These are phyloP conservation scores for Trypoxylus dichotomus DNA, from an alignment of 1,140 invertebrate genomes.

Conservation along the genomic window DNA sequence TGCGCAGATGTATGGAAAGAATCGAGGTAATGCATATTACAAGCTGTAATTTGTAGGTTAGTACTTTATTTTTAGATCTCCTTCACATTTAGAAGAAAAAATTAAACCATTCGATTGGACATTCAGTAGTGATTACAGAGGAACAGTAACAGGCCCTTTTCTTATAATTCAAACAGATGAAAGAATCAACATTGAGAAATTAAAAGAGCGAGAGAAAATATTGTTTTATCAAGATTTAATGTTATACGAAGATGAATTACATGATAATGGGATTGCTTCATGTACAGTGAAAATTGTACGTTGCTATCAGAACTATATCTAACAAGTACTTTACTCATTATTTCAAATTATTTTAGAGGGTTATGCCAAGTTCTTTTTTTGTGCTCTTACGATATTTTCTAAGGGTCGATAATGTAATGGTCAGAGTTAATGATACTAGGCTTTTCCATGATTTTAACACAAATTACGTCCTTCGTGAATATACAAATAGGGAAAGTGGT, in stretches of 20 bases:
- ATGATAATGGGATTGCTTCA: constrained; percentile 94
- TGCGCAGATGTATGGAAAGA: constrained; percentile 89
- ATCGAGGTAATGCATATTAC: constrained; percentile 61
- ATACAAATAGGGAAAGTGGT: constrained; percentile 71
- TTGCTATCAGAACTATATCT: background rate
- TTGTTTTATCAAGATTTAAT: constrained; percentile 92
- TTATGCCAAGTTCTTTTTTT: constrained; percentile 94
- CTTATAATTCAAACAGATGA: constrained; percentile 67
- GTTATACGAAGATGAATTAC: constrained; percentile 97
- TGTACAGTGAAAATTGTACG: constrained; percentile 93
- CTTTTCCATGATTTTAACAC: constrained; percentile 83
- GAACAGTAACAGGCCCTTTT: constrained; percentile 71
- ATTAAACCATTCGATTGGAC: constrained; percentile 97
- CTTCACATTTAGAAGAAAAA: constrained; percentile 72
- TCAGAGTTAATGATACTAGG: constrained; percentile 89
- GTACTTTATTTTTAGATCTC: constrained; percentile 52
- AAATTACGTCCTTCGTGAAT: constrained; percentile 76
- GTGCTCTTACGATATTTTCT: constrained; percentile 89
- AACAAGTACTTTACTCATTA: background rate
- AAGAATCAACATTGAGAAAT: constrained; percentile 85
- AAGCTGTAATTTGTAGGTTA: background rate
- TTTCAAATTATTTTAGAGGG: constrained; percentile 69
- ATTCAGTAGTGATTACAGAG: constrained; percentile 91
- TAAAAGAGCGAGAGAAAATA: constrained; percentile 90
- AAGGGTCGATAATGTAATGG: constrained; percentile 89